Percentiles rank a stretch among this genome's conserved stretches.
phyloP scores from a whole-genome alignment of 1,140 invertebrate genomes.

The Drosophila triauraria region DNA sequence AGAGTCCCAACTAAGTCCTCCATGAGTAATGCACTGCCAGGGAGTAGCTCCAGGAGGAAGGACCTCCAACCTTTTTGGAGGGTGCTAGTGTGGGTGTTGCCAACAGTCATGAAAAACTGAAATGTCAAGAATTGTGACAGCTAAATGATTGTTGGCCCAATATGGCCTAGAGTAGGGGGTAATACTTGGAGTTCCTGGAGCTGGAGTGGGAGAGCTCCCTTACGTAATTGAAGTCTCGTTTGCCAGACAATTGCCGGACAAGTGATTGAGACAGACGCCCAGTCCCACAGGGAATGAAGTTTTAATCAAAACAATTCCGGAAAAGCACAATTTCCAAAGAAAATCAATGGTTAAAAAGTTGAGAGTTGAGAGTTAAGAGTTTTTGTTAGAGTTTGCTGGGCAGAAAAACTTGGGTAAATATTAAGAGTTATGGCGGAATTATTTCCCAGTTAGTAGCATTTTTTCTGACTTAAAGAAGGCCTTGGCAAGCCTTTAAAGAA shows the following conservation, averaged over 20 bases:
- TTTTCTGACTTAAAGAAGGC: background rate
- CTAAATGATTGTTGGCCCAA: slow-evolving; percentile 64
- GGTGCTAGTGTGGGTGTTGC: slow-evolving; percentile 40
- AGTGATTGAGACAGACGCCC: slow-evolving; percentile 39
- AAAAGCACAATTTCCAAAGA: slow-evolving; percentile 10
- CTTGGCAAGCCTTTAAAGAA: background rate
- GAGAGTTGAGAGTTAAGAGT: background rate
- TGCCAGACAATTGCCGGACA: slow-evolving; percentile 45
- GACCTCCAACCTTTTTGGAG: slow-evolving; percentile 3
- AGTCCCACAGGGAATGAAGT: slow-evolving; percentile 15
- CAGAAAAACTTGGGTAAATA: background rate
- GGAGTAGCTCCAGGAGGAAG: slow-evolving; percentile 2
- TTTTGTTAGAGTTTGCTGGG: background rate
- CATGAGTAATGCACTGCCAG: slow-evolving; percentile 56
- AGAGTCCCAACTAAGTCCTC: slow-evolving; percentile 11
- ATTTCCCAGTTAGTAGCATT: background rate
- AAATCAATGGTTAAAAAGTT: slow-evolving; percentile 31
- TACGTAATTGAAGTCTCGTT: slow-evolving; percentile 48
- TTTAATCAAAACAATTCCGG: slow-evolving; percentile 35
- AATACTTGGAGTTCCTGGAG: too few relatives aligned
- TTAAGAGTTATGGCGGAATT: background rate
- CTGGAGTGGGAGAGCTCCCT: too few relatives aligned
- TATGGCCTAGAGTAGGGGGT: slow-evolving; percentile 31
- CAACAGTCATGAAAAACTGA: slow-evolving; percentile 59
- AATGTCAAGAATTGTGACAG: slow-evolving; percentile 67